Conservation (phyloP, 2,888 invertebrate species). For the Plebejus argus region DNA sequence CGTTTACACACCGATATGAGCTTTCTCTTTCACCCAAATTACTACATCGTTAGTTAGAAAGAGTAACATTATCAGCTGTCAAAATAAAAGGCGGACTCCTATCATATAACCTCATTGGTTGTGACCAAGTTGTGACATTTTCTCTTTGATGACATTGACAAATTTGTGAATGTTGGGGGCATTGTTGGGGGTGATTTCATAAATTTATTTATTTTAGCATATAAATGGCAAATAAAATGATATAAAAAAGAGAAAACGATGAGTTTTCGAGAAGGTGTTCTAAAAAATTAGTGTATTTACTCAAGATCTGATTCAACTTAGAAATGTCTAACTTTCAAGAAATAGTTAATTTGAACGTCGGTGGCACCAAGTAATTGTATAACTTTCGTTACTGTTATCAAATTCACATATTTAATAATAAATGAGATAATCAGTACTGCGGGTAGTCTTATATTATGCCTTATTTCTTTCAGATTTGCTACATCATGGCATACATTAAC, state of each 20-base stretch:
- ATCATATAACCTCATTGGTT: no score
- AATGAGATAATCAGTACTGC: background rate
- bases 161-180: slow-evolving; percentile 2
- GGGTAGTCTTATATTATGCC: slow-evolving; percentile 26
- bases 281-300: slow-evolving; percentile 4
- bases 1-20: no score
- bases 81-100: no score
- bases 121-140: no score
- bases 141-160: slow-evolving; percentile 3
- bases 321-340: slow-evolving; percentile 76
- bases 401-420: background rate
- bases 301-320: slow-evolving; percentile 36
- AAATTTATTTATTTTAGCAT: background rate
- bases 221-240: background rate
- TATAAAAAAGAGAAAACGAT: background rate
- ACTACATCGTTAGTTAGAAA: no score
- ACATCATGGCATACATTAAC: slow-evolving; percentile 97
- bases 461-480: slow-evolving; percentile 86
- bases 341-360: slow-evolving; percentile 96
- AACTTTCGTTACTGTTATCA: slow-evolving; percentile 24
- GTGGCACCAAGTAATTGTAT: slow-evolving; percentile 90
- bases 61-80: no score
- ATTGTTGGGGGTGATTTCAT: background rate
- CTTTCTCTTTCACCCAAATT: no score
- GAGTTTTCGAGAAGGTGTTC: background rate